phyloP scores from a whole-genome alignment of 2,113 vertebrate species.

The Illadopsis cleaveri region DNA sequence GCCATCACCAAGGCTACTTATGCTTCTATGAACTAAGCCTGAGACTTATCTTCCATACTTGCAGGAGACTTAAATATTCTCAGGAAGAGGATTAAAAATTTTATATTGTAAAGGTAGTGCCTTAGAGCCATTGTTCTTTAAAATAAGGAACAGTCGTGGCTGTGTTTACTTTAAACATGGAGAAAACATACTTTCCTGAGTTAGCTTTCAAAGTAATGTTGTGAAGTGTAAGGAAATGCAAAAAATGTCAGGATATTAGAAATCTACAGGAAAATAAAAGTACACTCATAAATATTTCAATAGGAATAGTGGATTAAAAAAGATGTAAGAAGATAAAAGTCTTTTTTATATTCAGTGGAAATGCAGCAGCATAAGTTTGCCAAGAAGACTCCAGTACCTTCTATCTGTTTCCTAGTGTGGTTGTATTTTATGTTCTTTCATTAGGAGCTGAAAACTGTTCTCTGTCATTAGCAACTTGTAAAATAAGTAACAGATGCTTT shows the following conservation, averaged over 20 bases:
- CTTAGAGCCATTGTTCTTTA: neutral
- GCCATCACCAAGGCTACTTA: neutral
- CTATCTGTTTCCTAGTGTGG: neutral
- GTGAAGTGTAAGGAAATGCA: neutral
- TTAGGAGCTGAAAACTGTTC: conserved; percentile 37
- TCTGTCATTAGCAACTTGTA: conserved; percentile 61
- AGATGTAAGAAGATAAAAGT: neutral
- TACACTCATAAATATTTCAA: neutral
- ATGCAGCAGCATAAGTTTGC: neutral
- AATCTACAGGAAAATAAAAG: conserved; percentile 9
- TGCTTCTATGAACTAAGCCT: neutral
- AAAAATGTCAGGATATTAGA: conserved; percentile 13
- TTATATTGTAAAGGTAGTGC: neutral
- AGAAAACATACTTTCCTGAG: neutral
- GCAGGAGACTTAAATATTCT: neutral
- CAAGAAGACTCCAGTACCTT: neutral
- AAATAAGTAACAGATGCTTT: conserved; percentile 71
- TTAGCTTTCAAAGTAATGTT: neutral
- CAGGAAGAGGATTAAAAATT: neutral
- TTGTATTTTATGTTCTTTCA: conserved; percentile 22
- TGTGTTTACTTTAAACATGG: neutral
- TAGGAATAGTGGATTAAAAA: neutral
- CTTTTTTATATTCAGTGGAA: neutral
- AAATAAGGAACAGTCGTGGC: neutral
- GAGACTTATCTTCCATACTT: neutral